Percentiles rank a stretch among this genome's conserved stretches.
These are phyloP conservation scores for Ochropleura plecta DNA, from an alignment of 2,888 invertebrate genomes.

Conservation along the genomic window DNA sequence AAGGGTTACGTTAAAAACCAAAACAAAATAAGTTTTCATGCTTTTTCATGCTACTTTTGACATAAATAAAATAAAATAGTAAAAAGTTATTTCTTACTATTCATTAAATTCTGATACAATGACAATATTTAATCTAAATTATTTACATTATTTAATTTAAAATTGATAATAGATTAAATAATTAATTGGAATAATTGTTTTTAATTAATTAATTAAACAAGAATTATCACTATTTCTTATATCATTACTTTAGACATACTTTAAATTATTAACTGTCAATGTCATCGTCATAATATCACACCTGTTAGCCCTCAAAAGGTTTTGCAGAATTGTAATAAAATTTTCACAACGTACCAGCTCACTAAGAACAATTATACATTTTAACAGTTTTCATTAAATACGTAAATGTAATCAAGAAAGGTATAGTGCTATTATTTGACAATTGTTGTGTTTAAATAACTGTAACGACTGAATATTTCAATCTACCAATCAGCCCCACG, in stretches of 20 bases:
- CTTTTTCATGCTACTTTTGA: not conserved
- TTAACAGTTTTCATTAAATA: not conserved
- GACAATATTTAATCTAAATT: too few species aligned
- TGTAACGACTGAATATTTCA: conserved; percentile 47
- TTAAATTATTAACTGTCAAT: not conserved
- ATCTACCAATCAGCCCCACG: conserved; percentile 48
- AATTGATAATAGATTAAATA: too few species aligned
- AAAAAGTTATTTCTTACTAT: too few species aligned
- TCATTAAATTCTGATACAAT: too few species aligned
- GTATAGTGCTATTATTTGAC: conserved; percentile 12
- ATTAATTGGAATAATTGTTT: too few species aligned
- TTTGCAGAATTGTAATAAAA: not conserved
- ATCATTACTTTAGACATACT: too few species aligned
- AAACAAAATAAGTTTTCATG: too few species aligned
- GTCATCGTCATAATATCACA: not conserved
- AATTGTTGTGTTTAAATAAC: conserved; percentile 30
- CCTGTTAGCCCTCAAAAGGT: not conserved
- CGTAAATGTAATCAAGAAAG: conserved; percentile 13
- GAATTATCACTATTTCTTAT: not conserved
- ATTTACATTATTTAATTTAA: too few species aligned
- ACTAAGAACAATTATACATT: not conserved
- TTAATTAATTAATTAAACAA: not conserved
- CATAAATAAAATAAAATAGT: too few species aligned
- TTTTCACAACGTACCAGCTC: not conserved
- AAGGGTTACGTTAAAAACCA: not conserved